A percentile compares a stretch with the other conserved stretches of the same genome.
Evolutionary conservation across 2,888 invertebrate species (phyloP).

Genomic region (Sarcophaga caerulescens): DNA sequence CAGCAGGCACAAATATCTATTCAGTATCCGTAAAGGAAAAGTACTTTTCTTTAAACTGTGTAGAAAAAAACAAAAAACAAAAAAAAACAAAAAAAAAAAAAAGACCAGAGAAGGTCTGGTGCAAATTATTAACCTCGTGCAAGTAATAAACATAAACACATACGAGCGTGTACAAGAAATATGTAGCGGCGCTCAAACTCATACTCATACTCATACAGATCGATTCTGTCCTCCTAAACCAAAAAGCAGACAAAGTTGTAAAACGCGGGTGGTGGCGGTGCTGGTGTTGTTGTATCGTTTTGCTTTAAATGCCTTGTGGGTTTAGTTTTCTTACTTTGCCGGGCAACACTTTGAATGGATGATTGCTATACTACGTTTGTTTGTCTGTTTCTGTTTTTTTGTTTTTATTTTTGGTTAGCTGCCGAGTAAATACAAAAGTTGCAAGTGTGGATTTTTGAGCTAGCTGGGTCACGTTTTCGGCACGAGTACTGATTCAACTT

Average conservation of each 20-base stretch:
- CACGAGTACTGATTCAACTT: constrained; percentile 67
- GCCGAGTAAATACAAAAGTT: constrained; percentile 62
- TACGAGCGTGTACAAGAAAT: background rate
- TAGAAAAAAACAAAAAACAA: background rate
- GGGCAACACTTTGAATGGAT: constrained; percentile 29
- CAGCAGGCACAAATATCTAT: constrained; percentile 12
- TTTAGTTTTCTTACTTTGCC: constrained; percentile 33
- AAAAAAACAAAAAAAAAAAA: constrained; percentile 11
- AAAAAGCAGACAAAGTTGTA: constrained; percentile 30
- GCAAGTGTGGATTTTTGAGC: constrained; percentile 63
- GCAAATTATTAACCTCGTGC: constrained; percentile 52
- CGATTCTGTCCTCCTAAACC: background rate
- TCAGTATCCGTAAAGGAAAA: too few relatives aligned
- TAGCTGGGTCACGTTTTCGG: constrained; percentile 70
- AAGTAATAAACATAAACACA: constrained; percentile 41
- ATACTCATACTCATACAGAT: background rate
- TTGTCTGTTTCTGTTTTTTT: constrained; percentile 1
- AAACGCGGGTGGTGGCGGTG: constrained; percentile 58
- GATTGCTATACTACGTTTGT: constrained; percentile 4
- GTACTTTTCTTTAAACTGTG: constrained; percentile 12
- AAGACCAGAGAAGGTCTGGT: constrained; percentile 24
- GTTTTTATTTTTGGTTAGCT: constrained; percentile 69
- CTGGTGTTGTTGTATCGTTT: constrained; percentile 23
- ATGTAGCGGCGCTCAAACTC: background rate
- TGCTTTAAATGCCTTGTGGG: constrained; percentile 56